Conservation (phyloP, 1,140 invertebrate genomes). For the Panulirus ornatus region DNA sequence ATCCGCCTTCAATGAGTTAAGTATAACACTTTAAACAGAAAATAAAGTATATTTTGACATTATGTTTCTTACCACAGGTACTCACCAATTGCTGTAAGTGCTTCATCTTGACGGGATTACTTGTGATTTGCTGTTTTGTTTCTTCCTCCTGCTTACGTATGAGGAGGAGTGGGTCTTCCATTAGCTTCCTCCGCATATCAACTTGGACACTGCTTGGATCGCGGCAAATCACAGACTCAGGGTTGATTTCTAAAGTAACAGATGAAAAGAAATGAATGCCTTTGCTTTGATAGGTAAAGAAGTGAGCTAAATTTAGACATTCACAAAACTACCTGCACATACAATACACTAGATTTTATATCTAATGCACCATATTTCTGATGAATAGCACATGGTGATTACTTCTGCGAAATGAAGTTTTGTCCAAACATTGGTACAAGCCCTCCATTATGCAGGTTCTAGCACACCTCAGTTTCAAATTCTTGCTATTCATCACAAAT, state of each 20-base stretch:
- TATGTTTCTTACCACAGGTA: slow-evolving; percentile 63
- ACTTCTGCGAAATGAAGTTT: no score
- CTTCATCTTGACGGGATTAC: slow-evolving; percentile 94
- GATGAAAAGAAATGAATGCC: neutral
- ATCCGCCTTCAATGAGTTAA: neutral
- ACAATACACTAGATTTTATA: no score
- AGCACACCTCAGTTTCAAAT: no score
- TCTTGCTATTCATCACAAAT: no score
- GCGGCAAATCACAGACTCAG: slow-evolving; percentile 84
- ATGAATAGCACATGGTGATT: no score
- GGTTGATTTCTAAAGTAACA: slow-evolving; percentile 83
- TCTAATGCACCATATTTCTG: no score
- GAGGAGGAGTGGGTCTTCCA: slow-evolving; percentile 92
- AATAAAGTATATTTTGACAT: neutral
- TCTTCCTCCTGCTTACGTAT: slow-evolving; percentile 93
- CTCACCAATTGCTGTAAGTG: slow-evolving; percentile 88
- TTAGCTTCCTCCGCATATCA: slow-evolving; percentile 88
- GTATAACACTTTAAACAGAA: neutral
- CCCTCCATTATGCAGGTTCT: no score
- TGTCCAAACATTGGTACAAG: no score
- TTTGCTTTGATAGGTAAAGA: no score
- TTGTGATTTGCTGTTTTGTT: slow-evolving; percentile 86
- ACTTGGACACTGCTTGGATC: slow-evolving; percentile 83
- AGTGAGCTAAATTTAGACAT: no score
- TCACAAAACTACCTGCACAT: no score